Evolutionary conservation across 2,888 invertebrate species (phyloP).

Genomic region (Graphium colonna): DNA sequence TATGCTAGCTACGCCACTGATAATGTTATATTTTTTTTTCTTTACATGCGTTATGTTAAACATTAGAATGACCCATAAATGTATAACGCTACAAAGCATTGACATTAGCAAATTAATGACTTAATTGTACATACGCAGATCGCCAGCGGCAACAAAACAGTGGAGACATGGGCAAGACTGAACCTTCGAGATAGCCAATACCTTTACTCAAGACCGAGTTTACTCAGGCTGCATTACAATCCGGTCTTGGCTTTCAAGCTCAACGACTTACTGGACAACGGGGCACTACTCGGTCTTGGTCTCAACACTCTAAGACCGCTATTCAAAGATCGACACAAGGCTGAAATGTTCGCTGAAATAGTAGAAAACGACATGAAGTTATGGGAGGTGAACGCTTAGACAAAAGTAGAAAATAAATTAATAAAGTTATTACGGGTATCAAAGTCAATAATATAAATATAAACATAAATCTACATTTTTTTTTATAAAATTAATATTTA

Average conservation of each 20-base stretch:
- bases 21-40: too few species aligned
- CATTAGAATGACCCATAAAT: too few species aligned
- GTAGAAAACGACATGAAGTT: constrained; percentile 91
- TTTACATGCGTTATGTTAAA: too few species aligned
- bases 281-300: constrained; percentile 88
- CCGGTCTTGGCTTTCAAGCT: constrained; percentile 83
- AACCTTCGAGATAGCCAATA: constrained; percentile 86
- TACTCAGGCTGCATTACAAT: constrained; percentile 89
- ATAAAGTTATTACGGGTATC: constrained; percentile 8
- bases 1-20: too few species aligned
- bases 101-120: too few species aligned
- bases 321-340: constrained; percentile 84
- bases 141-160: constrained; percentile 86
- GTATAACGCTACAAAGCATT: too few species aligned
- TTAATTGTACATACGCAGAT: too few species aligned
- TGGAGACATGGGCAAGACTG: constrained; percentile 86
- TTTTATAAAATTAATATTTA: too few species aligned
- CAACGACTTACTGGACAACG: constrained; percentile 86
- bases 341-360: constrained; percentile 89
- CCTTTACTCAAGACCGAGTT: constrained; percentile 87
- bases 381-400: constrained; percentile 83
- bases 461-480: too few species aligned
- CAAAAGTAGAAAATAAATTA: constrained; percentile 9
- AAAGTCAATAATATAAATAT: not conserved
- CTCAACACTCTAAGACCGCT: constrained; percentile 87